A percentile compares a stretch with the other conserved stretches of the same genome.
These are phyloP conservation scores for Sandelia bainsii DNA, from an alignment of 2,797 vertebrate species.

Conservation along the genomic window DNA sequence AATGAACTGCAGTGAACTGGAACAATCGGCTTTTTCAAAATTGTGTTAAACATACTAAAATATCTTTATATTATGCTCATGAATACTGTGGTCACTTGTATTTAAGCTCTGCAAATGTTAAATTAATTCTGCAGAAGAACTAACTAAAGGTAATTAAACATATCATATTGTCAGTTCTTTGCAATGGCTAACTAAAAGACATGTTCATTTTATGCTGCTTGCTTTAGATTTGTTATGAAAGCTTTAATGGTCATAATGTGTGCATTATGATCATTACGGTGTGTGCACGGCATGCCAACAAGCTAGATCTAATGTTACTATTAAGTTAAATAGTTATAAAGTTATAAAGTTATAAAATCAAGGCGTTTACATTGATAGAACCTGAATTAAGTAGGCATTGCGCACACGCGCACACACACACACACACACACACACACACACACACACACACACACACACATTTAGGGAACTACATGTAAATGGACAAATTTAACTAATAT, in stretches of 20 bases:
- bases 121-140: background rate
- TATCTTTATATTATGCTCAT: background rate
- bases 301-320: background rate
- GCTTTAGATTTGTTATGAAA: too few relatives aligned
- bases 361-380: constrained; percentile 3
- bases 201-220: background rate
- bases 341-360: background rate
- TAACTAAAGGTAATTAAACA: background rate
- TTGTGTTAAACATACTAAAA: background rate
- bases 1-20: background rate
- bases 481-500: constrained; percentile 1
- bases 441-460: background rate
- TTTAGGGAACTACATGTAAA: background rate
- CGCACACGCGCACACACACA: too few relatives aligned
- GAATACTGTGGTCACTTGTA: too few relatives aligned
- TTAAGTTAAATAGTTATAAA: constrained; percentile 5
- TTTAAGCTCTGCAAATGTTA: constrained; percentile 3
- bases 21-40: background rate
- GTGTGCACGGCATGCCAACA: background rate
- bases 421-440: too few relatives aligned
- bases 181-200: too few relatives aligned
- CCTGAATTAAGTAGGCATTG: too few relatives aligned
- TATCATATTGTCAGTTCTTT: background rate
- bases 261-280: background rate
- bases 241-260: too few relatives aligned